phyloP scores from a whole-genome alignment of 1,140 invertebrate genomes.

The Chionoecetes opilio region DNA sequence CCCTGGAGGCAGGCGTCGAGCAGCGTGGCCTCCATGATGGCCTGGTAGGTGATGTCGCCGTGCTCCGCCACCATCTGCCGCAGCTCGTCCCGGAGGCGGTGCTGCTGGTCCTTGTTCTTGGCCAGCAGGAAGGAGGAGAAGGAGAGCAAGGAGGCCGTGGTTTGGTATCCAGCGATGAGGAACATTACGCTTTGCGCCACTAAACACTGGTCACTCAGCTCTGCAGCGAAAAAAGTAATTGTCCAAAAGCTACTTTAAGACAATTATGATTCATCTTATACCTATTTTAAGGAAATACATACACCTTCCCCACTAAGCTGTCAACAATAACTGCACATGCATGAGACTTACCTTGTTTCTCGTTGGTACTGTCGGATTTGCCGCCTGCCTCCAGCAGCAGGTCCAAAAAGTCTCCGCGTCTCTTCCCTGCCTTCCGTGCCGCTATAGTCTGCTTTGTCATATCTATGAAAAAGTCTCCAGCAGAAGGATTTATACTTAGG shows the following conservation, averaged over 20 bases:
- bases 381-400: conserved; percentile 82
- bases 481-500: not conserved
- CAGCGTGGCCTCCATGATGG: too few species aligned
- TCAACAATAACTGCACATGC: too few species aligned
- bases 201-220: conserved; percentile 87
- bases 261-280: not conserved
- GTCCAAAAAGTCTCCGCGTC: conserved; percentile 83
- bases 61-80: conserved; percentile 82
- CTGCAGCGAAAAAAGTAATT: conserved; percentile 49
- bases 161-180: conserved; percentile 88
- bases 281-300: not conserved
- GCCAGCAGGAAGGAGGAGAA: conserved; percentile 88
- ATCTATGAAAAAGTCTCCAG: conserved; percentile 38
- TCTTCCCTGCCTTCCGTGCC: not conserved
- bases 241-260: not conserved
- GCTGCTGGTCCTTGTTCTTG: conserved; percentile 74
- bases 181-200: conserved; percentile 87
- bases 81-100: conserved; percentile 83
- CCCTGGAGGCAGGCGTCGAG: conserved; percentile 81
- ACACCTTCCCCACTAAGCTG: not conserved
- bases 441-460: conserved; percentile 37
- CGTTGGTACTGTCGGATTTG: not conserved
- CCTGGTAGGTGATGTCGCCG: conserved; percentile 87
- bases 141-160: conserved; percentile 85
- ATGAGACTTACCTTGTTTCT: not conserved